phyloP scores from a whole-genome alignment of 2,888 invertebrate species.

The Polyommatus iphigenia region DNA sequence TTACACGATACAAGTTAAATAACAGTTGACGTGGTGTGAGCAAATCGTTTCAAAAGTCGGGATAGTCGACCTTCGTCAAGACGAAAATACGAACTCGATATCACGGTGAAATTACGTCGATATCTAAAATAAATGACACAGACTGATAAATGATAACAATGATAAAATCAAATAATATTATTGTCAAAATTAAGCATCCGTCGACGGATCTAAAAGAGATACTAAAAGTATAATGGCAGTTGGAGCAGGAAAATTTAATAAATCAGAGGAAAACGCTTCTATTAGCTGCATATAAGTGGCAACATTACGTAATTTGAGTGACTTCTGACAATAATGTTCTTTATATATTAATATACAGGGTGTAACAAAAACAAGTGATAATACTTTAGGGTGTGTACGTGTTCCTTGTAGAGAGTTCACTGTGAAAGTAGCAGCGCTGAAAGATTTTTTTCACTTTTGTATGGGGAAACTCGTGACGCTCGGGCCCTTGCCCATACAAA shows the following conservation, averaged over 20 bases:
- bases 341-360: neutral
- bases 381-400: no score
- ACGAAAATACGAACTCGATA: neutral
- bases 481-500: no score
- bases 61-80: constrained; percentile 17
- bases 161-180: neutral
- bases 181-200: neutral
- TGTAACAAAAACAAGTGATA: no score
- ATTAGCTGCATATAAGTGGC: neutral
- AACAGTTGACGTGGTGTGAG: constrained; percentile 11
- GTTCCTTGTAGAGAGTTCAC: no score
- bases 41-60: neutral
- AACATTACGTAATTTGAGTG: constrained; percentile 1
- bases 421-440: no score
- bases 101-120: neutral
- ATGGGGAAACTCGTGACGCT: no score
- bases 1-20: constrained; percentile 14
- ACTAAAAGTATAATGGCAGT: neutral
- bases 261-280: neutral
- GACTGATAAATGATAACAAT: neutral
- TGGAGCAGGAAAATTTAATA: neutral
- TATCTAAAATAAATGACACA: neutral
- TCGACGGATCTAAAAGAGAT: neutral
- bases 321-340: constrained; percentile 5
- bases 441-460: no score